Percentiles rank a stretch among this genome's conserved stretches.
Evolutionary conservation across 2,888 invertebrate species (phyloP).

Genomic region (Gastrophysa polygoni): DNA sequence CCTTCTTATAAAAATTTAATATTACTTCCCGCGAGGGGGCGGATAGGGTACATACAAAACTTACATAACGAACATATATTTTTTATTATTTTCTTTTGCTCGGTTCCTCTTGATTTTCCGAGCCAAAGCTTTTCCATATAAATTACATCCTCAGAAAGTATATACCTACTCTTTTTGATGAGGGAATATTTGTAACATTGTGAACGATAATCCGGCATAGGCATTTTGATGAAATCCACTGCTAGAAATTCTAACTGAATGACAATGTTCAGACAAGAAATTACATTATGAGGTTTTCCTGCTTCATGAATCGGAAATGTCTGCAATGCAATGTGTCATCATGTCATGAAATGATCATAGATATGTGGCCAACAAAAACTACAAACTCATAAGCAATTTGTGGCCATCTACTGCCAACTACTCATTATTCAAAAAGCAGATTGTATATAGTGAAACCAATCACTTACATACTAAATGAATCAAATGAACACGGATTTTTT

Average conservation of each 20-base stretch:
- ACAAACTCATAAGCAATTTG: too few relatives aligned
- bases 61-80: conserved; percentile 40
- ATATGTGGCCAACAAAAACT: too few relatives aligned
- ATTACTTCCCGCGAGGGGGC: conserved; percentile 52
- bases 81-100: conserved; percentile 39
- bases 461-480: too few relatives aligned
- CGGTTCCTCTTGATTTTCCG: conserved; percentile 25
- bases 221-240: neutral
- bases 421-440: too few relatives aligned
- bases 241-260: neutral
- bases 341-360: too few relatives aligned
- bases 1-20: conserved; percentile 60
- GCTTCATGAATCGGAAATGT: too few relatives aligned
- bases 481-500: too few relatives aligned
- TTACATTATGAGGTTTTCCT: too few relatives aligned
- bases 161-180: neutral
- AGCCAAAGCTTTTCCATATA: conserved; percentile 22
- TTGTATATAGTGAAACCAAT: too few relatives aligned
- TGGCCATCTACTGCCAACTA: too few relatives aligned
- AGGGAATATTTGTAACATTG: neutral
- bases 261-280: too few relatives aligned
- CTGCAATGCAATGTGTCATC: too few relatives aligned
- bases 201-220: neutral
- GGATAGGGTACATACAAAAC: conserved; percentile 34
- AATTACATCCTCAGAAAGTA: conserved; percentile 19